These are phyloP conservation scores for Nycticorax nycticorax DNA, from an alignment of 2,113 vertebrate species.

Conservation along the genomic window DNA sequence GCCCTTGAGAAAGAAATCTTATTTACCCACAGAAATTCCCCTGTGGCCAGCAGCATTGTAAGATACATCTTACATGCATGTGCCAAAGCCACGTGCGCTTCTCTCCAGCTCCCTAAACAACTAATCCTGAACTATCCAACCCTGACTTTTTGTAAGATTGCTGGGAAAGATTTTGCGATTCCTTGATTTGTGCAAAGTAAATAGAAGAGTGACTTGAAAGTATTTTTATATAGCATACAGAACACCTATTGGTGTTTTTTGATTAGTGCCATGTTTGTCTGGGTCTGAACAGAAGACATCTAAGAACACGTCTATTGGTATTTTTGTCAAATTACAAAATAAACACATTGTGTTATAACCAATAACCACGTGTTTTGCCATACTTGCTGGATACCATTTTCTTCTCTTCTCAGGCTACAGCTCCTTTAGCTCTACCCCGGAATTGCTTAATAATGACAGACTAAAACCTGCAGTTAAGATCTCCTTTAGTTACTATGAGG, in stretches of 20 bases:
- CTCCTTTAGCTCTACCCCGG: not conserved
- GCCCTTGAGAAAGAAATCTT: slow-evolving; percentile 52
- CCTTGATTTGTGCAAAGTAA: not conserved
- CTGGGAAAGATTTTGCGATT: not conserved
- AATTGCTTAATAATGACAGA: not conserved
- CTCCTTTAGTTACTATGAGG: not conserved
- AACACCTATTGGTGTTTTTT: not conserved
- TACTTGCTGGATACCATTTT: not conserved
- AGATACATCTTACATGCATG: not conserved
- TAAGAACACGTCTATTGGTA: not conserved
- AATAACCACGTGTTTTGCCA: not conserved
- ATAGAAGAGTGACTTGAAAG: not conserved
- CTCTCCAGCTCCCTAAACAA: slow-evolving; percentile 23
- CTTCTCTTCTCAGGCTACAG: not conserved
- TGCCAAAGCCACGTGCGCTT: slow-evolving; percentile 8
- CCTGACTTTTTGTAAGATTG: not conserved
- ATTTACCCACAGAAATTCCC: slow-evolving; percentile 51
- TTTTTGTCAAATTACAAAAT: not conserved
- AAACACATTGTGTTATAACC: not conserved
- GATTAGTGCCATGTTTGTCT: not conserved
- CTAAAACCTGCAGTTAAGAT: not conserved
- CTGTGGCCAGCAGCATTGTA: not conserved
- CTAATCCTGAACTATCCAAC: not conserved
- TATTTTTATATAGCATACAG: not conserved
- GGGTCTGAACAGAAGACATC: not conserved